phyloP scores from a whole-genome alignment of 2,797 vertebrate genomes.

The Scolopax rusticola region DNA sequence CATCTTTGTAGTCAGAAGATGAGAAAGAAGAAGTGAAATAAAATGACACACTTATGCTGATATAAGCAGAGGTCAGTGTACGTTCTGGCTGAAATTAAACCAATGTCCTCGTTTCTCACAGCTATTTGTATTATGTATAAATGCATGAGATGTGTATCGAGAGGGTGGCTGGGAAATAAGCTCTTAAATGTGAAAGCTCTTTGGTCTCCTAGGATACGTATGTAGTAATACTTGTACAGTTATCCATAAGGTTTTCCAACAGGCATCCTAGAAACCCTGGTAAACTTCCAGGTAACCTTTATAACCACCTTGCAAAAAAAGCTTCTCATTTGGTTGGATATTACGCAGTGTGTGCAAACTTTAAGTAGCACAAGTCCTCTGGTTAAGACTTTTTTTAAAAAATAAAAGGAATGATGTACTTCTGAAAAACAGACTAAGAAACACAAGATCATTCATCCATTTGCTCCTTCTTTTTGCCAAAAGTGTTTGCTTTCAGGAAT shows the following conservation, averaged over 20 bases:
- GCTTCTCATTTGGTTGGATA: neutral
- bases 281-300: constrained; percentile 11
- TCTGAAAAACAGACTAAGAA: neutral
- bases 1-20: neutral
- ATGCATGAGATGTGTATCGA: constrained; percentile 27
- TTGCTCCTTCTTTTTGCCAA: neutral
- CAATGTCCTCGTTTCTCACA: neutral
- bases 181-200: constrained; percentile 56
- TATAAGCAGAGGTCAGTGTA: neutral
- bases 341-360: neutral
- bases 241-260: constrained; percentile 2
- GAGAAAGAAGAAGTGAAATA: neutral
- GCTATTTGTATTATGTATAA: constrained; percentile 62
- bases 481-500: neutral
- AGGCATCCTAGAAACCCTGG: neutral
- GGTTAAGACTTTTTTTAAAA: neutral
- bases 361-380: neutral
- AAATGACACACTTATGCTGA: neutral
- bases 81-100: constrained; percentile 33
- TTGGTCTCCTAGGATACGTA: constrained; percentile 76
- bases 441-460: neutral
- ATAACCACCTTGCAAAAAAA: neutral
- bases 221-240: constrained; percentile 49
- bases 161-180: constrained; percentile 53
- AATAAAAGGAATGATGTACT: neutral